Evolutionary conservation across 2,888 invertebrate species (phyloP), one percentile per base, ranked within the genome.

Genomic region (Macrosiphum euphorbiae): DNA sequence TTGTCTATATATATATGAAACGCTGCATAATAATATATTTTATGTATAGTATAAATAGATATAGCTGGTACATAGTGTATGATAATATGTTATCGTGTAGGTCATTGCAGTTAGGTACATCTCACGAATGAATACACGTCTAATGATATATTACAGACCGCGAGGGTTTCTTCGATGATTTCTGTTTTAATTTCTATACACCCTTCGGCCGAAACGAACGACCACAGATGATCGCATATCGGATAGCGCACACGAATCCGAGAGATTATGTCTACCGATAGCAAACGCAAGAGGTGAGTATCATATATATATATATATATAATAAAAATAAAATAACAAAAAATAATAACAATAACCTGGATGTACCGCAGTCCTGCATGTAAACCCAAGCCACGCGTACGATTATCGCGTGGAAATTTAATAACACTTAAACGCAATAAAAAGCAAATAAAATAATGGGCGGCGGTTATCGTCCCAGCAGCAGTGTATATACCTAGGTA

Each of bases 391-490:
- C 44, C 44, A 50, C 16, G 84, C 44, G 47, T 44, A 26, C 86
- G 86, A 55, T 58, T 58, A 88, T 88, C 26, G 88, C 55, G 58
- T 58, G 41, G 88, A 88, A 88, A 88, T 88, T 88, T 55, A 55
- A 88, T 88, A 52, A 55, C 52, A 88, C 58, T 88, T 88, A 88
- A 47, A 86, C 5, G 86, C 47, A 86, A 86, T 86, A 86, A 88
- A 88, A 58, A 55, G 41, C 55, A 44, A 88, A 88, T 58, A 58
- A 44, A 88, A 88, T 58, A 88, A 88, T 55, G 35, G 44, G 41
- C 41, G 55, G 41, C 44, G 41, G 88, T 58, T 58, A n/a, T 58
- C 55, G 26, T 87, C n/a, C 20, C 28, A 26, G 58, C 78, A 35
- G 35, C 20, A 78, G 35, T 35, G 8, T 7, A 26, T 26, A 26